Base-by-base conservation (phyloP, 2,797 vertebrate species). In the Threskiornis aethiopicus region DNA sequence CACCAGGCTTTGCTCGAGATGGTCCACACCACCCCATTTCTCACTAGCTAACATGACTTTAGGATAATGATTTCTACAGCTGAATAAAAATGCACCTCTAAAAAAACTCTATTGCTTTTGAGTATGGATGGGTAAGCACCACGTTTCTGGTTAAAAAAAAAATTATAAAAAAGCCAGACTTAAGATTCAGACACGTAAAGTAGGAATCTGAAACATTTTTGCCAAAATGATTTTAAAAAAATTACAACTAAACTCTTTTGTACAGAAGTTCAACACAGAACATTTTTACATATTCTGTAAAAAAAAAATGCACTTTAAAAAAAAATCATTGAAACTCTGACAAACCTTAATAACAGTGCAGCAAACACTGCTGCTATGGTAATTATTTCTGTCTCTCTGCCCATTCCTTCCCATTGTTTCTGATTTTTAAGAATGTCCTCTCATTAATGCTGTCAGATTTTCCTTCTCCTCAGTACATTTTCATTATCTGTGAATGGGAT, bases 341-440 rank as follows among this genome's bases (percentile, higher is more conserved):
- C 83, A 96, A 96, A 95, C 83, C 91, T 93, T 96, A 96, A 97
- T 95, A 95, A 91, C 85, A 93, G 93, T 93, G 94, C 91, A 93
- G 93, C 76, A 96, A 95, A 90, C 82, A 90, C 82, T 84, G 79
- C 84, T 79, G 83, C 83, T 73, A 8, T 24, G 70, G 46, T 87
- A 90, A 83, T 92, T 84, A 95, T 76, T 85, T 90, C 76, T 93
- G 69, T 83, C 72, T 96, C 80, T 90, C 78, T 91, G 79, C 91
- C 89, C 88, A 64, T 86, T 91, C 41, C 64, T 95, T 93, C 72
- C 86, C 69, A 93, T 94, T 93, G 92, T 95, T 96, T 94, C 76
- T 92, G 61, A 91, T 62, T 89, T 96, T 94, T 92, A 82, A 87
- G 85, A 71, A 91, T 96, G 95, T 92, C 91, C 69, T 92, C 41